phyloP scores from a whole-genome alignment of 2,888 invertebrate genomes.

The Oligia latruncula region DNA sequence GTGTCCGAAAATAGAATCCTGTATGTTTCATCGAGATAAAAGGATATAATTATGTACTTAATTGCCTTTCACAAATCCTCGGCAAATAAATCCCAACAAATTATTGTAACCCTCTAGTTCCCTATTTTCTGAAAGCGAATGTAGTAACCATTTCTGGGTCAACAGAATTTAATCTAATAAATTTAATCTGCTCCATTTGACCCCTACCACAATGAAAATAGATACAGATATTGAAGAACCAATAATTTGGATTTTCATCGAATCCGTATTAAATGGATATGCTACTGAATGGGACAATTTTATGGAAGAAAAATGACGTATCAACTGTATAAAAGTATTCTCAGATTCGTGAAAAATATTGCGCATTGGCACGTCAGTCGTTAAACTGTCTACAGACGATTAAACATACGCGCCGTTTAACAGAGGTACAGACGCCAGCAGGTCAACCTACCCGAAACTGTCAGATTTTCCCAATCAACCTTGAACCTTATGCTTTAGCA shows the following conservation, averaged over 20 bases:
- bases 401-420: constrained; percentile 33
- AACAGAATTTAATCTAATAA: constrained; percentile 44
- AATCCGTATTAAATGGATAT: constrained; percentile 5
- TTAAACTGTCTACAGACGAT: constrained; percentile 32
- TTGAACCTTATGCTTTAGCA: too few relatives aligned
- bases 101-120: constrained; percentile 7
- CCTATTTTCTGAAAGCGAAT: constrained; percentile 36
- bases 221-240: constrained; percentile 33
- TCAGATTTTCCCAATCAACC: too few relatives aligned
- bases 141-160: constrained; percentile 45
- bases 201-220: constrained; percentile 31
- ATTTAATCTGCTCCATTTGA: constrained; percentile 57
- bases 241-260: constrained; percentile 18
- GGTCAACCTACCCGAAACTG: too few relatives aligned
- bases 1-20: background rate
- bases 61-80: constrained; percentile 12
- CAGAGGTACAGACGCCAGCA: too few relatives aligned
- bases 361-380: constrained; percentile 16
- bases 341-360: background rate
- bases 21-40: background rate
- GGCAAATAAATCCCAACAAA: constrained; percentile 16
- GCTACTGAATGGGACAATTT: background rate
- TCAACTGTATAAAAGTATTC: constrained; percentile 1
- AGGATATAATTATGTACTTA: background rate
- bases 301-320: constrained; percentile 2